phyloP scores from a whole-genome alignment of 2,797 vertebrate genomes.

The Esox masquinongy region DNA sequence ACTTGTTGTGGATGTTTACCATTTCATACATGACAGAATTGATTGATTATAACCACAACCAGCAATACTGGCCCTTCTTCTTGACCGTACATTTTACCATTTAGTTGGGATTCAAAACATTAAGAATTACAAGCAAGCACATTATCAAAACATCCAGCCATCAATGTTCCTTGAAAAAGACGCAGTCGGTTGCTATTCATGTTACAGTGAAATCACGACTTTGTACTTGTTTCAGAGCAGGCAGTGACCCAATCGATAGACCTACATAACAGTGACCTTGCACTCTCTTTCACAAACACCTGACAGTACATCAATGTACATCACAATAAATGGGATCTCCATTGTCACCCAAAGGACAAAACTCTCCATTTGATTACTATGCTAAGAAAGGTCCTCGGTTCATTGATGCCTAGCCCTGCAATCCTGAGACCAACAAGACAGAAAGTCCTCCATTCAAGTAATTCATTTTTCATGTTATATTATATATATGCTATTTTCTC shows the following conservation, averaged over 20 bases:
- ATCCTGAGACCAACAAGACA: neutral
- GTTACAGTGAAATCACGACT: neutral
- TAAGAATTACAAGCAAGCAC: neutral
- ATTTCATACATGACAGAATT: slow-evolving; percentile 14
- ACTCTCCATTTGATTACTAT: neutral
- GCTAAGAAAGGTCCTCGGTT: neutral
- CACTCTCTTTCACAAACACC: neutral
- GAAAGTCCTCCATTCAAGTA: neutral
- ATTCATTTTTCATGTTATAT: slow-evolving; percentile 40
- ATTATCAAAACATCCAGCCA: neutral
- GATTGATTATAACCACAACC: slow-evolving; percentile 22
- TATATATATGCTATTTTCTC: slow-evolving; percentile 56
- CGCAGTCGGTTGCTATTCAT: neutral
- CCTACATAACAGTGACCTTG: neutral
- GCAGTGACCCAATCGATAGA: neutral
- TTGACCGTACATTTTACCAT: neutral
- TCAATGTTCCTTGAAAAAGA: neutral
- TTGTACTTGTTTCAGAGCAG: slow-evolving; percentile 3
- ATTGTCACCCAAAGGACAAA: neutral
- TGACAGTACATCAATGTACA: neutral
- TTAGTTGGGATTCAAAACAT: neutral
- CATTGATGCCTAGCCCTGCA: neutral
- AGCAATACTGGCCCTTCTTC: neutral
- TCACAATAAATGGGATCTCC: neutral
- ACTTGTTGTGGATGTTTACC: slow-evolving; percentile 4